Evolutionary conservation across 2,888 invertebrate species (phyloP).

Genomic region (Phengaris arion): DNA sequence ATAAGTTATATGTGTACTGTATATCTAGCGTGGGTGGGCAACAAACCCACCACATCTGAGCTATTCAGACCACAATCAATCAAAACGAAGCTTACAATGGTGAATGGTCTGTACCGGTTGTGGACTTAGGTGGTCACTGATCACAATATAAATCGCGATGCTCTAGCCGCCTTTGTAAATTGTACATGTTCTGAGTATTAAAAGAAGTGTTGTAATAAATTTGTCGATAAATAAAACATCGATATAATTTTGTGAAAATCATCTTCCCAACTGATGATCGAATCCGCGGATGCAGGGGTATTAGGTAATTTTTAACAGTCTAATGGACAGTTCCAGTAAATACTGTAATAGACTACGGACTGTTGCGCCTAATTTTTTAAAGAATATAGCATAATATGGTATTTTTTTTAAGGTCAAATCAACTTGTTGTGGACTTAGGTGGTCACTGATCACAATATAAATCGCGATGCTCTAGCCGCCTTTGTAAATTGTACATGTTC

Average conservation of each 20-base stretch:
- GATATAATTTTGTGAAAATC: neutral
- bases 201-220: neutral
- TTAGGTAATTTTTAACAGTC: no score
- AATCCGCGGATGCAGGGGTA: no score
- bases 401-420: no score
- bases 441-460: neutral
- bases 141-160: neutral
- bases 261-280: no score
- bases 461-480: constrained; percentile 9
- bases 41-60: neutral
- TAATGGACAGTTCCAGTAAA: no score
- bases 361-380: no score
- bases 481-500: neutral
- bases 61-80: constrained; percentile 14
- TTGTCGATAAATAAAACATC: neutral
- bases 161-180: constrained; percentile 10
- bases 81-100: neutral
- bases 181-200: constrained; percentile 15
- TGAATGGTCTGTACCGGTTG: neutral
- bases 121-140: neutral
- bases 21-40: constrained; percentile 7
- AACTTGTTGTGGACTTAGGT: neutral
- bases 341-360: no score
- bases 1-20: no score
- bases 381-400: no score